These are phyloP conservation scores for Protonemura montana DNA, from an alignment of 2,888 invertebrate genomes.

Conservation along the genomic window DNA sequence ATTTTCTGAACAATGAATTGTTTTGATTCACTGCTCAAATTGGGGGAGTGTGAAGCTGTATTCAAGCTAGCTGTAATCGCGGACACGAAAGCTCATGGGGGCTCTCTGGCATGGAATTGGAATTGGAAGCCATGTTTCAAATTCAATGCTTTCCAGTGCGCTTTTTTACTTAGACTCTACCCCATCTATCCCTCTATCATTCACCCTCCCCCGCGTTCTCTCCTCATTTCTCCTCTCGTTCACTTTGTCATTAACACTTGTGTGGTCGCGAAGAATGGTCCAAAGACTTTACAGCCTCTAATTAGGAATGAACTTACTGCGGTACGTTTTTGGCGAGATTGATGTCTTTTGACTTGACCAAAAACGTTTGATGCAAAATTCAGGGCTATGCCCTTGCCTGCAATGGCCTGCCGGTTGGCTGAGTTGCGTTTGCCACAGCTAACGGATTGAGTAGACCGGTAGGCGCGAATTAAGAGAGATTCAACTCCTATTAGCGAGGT, in stretches of 20 bases:
- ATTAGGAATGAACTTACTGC: constrained; percentile 28
- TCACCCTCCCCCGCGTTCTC: too few species aligned
- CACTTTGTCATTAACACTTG: constrained; percentile 40
- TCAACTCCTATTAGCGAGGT: constrained; percentile 8
- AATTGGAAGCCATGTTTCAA: constrained; percentile 24
- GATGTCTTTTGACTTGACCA: constrained; percentile 36
- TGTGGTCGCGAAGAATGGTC: constrained; percentile 40
- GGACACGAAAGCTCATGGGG: constrained; percentile 12
- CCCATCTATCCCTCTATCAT: not conserved
- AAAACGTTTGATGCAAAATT: not conserved
- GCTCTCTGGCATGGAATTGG: not conserved
- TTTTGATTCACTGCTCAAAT: constrained; percentile 31
- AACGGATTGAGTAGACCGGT: not conserved
- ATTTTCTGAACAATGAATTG: constrained; percentile 42
- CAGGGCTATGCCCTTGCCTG: not conserved
- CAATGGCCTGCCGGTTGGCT: not conserved
- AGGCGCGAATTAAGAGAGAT: constrained; percentile 9
- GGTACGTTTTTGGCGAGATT: not conserved
- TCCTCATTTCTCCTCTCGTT: not conserved
- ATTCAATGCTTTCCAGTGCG: constrained; percentile 19
- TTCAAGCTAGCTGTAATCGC: not conserved
- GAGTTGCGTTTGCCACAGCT: not conserved
- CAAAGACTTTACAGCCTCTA: constrained; percentile 33
- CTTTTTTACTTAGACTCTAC: constrained; percentile 15
- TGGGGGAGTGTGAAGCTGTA: constrained; percentile 24